Conservation (phyloP, 1,140 invertebrate genomes). For the Mercenaria mercenaria region DNA sequence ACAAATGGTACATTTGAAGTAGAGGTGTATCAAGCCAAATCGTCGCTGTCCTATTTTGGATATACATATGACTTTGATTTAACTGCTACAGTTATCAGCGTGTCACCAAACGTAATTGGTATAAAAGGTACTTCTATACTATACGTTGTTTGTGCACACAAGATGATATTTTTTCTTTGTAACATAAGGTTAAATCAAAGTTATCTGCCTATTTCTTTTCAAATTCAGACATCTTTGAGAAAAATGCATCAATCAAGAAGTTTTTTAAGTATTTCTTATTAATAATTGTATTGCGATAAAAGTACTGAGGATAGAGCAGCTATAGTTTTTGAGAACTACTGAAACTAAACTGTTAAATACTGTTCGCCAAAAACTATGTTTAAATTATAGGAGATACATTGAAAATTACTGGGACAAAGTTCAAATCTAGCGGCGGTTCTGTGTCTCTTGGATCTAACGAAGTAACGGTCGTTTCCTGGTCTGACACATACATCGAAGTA, state of each 20-base stretch:
- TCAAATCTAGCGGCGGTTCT: neutral
- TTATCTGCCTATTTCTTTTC: too few species aligned
- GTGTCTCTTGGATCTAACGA: neutral
- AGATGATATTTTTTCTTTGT: too few species aligned
- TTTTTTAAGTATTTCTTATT: too few species aligned
- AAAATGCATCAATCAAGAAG: too few species aligned
- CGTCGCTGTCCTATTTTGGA: neutral
- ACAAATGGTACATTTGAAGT: constrained; percentile 37
- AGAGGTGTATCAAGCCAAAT: constrained; percentile 17
- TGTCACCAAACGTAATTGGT: neutral
- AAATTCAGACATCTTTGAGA: too few species aligned
- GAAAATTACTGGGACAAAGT: constrained; percentile 20
- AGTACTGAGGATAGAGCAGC: too few species aligned
- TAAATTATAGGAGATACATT: constrained; percentile 36
- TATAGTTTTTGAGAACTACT: too few species aligned
- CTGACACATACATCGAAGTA: neutral
- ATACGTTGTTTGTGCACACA: too few species aligned
- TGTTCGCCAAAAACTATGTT: too few species aligned
- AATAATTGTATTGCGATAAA: too few species aligned
- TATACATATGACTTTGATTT: constrained; percentile 1
- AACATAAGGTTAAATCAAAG: too few species aligned
- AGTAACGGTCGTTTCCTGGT: constrained; percentile 24
- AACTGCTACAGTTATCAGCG: neutral
- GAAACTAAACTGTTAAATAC: too few species aligned
- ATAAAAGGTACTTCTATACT: constrained; percentile 6